Evolutionary conservation across 30 jellyfish, hydroid and myxozoan genomes (phyloP).

Genomic region (Mastigias papua): DNA sequence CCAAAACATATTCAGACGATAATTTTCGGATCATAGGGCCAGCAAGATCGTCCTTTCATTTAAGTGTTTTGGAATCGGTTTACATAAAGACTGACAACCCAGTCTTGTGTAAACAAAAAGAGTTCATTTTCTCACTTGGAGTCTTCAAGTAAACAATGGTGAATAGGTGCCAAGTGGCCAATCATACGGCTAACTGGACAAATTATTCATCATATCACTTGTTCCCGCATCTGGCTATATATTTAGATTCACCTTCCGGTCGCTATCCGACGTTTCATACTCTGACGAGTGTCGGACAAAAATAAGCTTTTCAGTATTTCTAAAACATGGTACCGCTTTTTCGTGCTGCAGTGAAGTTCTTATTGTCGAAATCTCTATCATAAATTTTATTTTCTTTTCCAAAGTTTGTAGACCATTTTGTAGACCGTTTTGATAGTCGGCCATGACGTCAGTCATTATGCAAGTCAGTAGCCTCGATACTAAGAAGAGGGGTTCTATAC

Average conservation of each 20-base stretch:
- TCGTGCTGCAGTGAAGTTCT: background rate
- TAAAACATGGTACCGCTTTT: background rate
- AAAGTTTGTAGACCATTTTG: too few relatives aligned
- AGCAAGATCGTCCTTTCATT: background rate
- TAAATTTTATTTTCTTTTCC: too few relatives aligned
- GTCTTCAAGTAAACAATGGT: background rate
- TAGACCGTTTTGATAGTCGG: too few relatives aligned
- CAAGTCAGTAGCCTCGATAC: too few relatives aligned
- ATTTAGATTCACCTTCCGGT: background rate
- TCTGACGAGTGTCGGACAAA: background rate
- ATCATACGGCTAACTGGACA: background rate
- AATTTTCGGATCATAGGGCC: background rate
- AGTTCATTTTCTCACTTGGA: slow-evolving; percentile 8
- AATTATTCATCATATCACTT: background rate
- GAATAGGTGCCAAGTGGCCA: background rate
- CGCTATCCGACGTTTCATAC: background rate
- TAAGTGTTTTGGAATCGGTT: background rate
- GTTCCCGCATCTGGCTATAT: background rate
- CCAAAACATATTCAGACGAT: background rate
- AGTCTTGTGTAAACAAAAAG: background rate
- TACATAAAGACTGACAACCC: background rate
- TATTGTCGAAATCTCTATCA: too few relatives aligned
- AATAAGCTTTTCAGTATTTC: background rate
- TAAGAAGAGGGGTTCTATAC: too few relatives aligned
- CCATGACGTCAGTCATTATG: too few relatives aligned